A percentile compares a stretch with the other conserved stretches of the same genome.
These are phyloP conservation scores for Dasysyrphus tricinctus DNA, from an alignment of 2,888 invertebrate species.

Conservation along the genomic window DNA sequence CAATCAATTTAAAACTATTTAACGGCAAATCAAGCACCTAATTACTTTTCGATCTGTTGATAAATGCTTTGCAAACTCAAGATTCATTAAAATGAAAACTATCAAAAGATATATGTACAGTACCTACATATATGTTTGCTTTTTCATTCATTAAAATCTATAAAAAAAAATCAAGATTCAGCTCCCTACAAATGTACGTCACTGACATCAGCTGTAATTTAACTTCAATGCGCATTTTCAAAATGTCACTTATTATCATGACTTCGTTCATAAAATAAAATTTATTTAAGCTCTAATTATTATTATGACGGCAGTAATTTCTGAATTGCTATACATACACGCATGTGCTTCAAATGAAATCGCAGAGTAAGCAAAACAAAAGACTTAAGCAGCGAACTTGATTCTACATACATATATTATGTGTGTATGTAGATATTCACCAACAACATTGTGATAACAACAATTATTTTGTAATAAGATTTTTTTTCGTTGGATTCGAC, in stretches of 20 bases:
- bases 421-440: background rate
- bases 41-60: no score
- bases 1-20: no score
- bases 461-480: conserved; percentile 39
- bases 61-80: no score
- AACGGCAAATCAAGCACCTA: no score
- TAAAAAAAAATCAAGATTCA: background rate
- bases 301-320: background rate
- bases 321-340: background rate
- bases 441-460: conserved; percentile 39
- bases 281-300: conserved; percentile 6
- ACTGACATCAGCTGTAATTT: background rate
- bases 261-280: background rate
- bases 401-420: conserved; percentile 30
- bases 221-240: conserved; percentile 7
- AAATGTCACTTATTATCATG: background rate
- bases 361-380: conserved; percentile 58
- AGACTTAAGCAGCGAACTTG: conserved; percentile 64
- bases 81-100: no score
- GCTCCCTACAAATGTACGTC: background rate
- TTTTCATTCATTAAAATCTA: no score
- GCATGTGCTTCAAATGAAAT: background rate
- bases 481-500: background rate
- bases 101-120: no score
- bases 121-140: no score